A percentile compares a stretch with the other conserved stretches of the same genome.
Conservation (phyloP, 2,113 vertebrate genomes). For the Piaya cayana region DNA sequence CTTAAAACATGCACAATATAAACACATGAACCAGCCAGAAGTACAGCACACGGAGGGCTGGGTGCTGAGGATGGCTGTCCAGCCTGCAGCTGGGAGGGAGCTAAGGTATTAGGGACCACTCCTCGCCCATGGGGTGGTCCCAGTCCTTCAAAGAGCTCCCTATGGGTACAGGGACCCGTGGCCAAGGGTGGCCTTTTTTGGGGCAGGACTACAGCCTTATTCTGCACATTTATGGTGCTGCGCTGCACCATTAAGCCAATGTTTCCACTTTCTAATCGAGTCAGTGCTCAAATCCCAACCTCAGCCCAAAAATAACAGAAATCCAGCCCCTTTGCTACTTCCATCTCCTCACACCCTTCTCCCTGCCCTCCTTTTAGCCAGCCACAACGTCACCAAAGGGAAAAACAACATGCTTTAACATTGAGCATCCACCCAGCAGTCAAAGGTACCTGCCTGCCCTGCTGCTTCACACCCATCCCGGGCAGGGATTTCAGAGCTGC, state of each 20-base stretch:
- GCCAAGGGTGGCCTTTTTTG: not conserved
- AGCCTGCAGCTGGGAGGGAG: not conserved
- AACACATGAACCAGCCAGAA: not conserved
- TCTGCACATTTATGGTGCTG: conserved; percentile 28
- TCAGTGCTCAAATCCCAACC: not conserved
- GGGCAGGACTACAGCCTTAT: not conserved
- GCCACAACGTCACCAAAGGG: not conserved
- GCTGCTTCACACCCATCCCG: not conserved
- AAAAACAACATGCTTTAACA: not conserved
- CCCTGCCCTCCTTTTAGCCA: not conserved
- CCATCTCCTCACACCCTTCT: conserved; percentile 4
- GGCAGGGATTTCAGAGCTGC: not conserved
- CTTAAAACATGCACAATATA: not conserved
- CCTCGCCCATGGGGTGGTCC: not conserved
- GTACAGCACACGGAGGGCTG: not conserved
- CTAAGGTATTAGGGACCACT: not conserved
- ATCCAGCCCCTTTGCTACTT: not conserved
- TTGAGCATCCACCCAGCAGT: not conserved
- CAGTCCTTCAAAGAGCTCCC: not conserved
- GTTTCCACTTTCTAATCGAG: conserved; percentile 39
- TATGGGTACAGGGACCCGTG: not conserved
- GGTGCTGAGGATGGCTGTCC: not conserved
- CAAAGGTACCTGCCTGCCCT: not conserved
- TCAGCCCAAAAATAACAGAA: conserved; percentile 34
- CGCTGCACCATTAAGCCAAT: not conserved